Percentiles rank a stretch among this genome's conserved stretches.
phyloP scores from a whole-genome alignment of 2,888 invertebrate genomes.

The Eristalinus aeneus region DNA sequence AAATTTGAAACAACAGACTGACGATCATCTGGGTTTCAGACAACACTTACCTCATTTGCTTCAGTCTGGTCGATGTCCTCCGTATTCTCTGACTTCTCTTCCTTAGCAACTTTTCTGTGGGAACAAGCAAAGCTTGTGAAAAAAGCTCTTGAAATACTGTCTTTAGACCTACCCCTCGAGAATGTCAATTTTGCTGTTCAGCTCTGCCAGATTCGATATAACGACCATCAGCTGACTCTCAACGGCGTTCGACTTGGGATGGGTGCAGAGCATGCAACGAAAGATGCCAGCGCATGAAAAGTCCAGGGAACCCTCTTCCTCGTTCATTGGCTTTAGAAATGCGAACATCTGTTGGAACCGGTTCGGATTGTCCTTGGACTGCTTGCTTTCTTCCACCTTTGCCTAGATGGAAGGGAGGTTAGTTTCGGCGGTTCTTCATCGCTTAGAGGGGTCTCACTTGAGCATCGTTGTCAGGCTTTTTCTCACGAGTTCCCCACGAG shows the following conservation, averaged over 20 bases:
- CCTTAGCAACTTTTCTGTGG: slow-evolving; percentile 37
- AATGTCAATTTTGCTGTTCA: slow-evolving; percentile 80
- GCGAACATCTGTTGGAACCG: slow-evolving; percentile 71
- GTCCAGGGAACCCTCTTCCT: slow-evolving; percentile 82
- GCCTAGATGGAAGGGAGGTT: neutral
- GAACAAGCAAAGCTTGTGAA: neutral
- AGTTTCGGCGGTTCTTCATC: neutral
- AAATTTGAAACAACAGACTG: neutral
- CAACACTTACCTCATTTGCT: slow-evolving; percentile 5
- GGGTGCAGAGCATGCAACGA: slow-evolving; percentile 82
- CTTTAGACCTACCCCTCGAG: slow-evolving; percentile 79
- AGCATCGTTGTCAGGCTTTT: slow-evolving; percentile 78
- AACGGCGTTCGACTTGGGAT: slow-evolving; percentile 80
- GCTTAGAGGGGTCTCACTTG: slow-evolving; percentile 37
- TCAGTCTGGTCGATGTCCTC: neutral
- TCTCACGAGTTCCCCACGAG: slow-evolving; percentile 96
- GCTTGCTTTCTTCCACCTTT: slow-evolving; percentile 65
- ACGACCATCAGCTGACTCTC: slow-evolving; percentile 80
- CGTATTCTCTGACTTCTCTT: slow-evolving; percentile 3
- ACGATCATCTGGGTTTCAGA: neutral
- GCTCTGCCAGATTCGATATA: slow-evolving; percentile 79
- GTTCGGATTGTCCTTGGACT: slow-evolving; percentile 49
- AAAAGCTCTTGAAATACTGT: neutral
- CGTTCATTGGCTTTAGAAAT: slow-evolving; percentile 75
- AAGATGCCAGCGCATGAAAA: slow-evolving; percentile 82